Percentiles rank a stretch among this genome's conserved stretches.
These are phyloP conservation scores for Plemyria rubiginata DNA, from an alignment of 2,888 invertebrate genomes.

Conservation along the genomic window DNA sequence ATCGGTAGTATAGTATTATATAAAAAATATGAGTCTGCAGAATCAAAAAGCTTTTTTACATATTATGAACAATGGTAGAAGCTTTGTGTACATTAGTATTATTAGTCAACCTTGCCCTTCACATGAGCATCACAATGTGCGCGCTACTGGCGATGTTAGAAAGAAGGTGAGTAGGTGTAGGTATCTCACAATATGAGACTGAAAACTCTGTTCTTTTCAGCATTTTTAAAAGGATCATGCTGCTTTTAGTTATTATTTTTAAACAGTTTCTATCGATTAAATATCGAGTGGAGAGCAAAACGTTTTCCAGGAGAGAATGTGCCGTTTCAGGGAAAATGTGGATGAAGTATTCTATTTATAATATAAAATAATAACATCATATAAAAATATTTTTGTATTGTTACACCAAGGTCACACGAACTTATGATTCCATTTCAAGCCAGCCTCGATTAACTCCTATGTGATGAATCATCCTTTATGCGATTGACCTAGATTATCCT, in stretches of 20 bases:
- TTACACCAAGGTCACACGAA: not conserved
- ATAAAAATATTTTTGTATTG: not conserved
- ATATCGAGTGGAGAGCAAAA: too few species aligned
- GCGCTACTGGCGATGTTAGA: constrained; percentile 31
- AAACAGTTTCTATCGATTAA: too few species aligned
- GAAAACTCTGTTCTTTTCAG: not conserved
- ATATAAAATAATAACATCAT: too few species aligned
- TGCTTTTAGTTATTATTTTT: too few species aligned
- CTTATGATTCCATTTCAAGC: not conserved
- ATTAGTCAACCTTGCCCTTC: constrained; percentile 50
- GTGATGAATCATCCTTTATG: not conserved
- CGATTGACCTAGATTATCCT: not conserved
- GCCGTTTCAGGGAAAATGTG: not conserved
- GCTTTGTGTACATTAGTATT: constrained; percentile 43
- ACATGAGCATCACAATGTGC: constrained; percentile 32
- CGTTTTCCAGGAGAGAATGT: not conserved
- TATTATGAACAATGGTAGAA: constrained; percentile 35
- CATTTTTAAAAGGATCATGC: not conserved
- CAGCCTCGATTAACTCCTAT: not conserved
- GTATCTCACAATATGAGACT: too few species aligned
- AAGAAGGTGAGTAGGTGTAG: constrained; percentile 1
- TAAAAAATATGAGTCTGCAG: too few species aligned
- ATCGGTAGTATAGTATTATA: too few species aligned
- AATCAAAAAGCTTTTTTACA: not conserved
- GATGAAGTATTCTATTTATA: not conserved